A percentile compares a stretch with the other conserved stretches of the same genome.
Evolutionary conservation across 2,888 invertebrate species (phyloP).

Genomic region (Aphrophora alni): DNA sequence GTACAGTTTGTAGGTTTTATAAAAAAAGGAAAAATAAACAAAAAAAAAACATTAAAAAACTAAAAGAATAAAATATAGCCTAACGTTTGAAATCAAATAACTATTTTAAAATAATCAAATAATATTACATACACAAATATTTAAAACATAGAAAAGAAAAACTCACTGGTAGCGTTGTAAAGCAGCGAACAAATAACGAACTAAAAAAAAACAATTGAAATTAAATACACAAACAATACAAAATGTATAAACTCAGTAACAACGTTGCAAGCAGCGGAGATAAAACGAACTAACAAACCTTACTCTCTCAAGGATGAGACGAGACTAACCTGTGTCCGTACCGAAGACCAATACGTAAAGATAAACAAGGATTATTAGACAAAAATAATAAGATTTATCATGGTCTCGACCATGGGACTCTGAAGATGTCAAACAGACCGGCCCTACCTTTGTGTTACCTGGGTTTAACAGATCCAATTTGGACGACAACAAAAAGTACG

Average conservation of each 20-base stretch:
- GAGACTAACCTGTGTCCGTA: not conserved
- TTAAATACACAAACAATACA: too few species aligned
- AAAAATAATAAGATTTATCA: conserved; percentile 1
- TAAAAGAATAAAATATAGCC: too few species aligned
- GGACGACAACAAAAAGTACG: conserved; percentile 33
- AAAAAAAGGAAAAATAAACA: too few species aligned
- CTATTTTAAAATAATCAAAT: too few species aligned
- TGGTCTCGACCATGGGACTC: not conserved
- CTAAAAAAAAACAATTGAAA: too few species aligned
- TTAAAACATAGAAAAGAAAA: too few species aligned
- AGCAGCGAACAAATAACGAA: not conserved
- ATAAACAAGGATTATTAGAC: not conserved
- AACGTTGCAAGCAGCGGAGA: not conserved
- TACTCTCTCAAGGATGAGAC: not conserved
- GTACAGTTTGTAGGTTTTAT: too few species aligned
- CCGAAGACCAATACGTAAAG: not conserved
- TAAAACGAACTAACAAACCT: not conserved
- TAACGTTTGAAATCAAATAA: too few species aligned
- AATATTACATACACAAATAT: too few species aligned
- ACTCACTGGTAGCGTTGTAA: too few species aligned
- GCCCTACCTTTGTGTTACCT: not conserved
- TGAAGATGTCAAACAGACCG: not conserved
- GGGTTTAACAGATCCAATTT: conserved; percentile 32
- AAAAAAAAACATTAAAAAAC: too few species aligned
- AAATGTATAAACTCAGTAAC: too few species aligned